Evolutionary conservation across 2,113 vertebrate genomes (phyloP).

Genomic region (Dicaeum eximium): DNA sequence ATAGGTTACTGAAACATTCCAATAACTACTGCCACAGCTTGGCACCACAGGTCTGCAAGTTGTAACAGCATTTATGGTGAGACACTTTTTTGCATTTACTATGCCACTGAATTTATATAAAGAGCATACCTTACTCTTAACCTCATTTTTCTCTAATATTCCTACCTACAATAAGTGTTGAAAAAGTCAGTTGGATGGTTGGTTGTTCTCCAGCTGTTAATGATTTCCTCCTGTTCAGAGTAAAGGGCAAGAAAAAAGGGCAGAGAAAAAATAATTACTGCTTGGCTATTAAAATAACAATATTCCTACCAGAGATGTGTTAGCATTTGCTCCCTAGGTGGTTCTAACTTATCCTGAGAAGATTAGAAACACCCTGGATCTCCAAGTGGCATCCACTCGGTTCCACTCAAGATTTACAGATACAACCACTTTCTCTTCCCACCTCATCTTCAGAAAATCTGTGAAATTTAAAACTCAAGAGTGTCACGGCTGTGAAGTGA

Average conservation of each 20-base stretch:
- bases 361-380: neutral
- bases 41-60: neutral
- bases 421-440: neutral
- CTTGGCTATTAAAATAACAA: slow-evolving; percentile 4
- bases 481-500: neutral
- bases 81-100: neutral
- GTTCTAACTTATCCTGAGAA: neutral
- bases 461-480: neutral
- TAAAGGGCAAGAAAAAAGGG: neutral
- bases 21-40: neutral
- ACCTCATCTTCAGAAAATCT: neutral
- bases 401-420: neutral
- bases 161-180: neutral
- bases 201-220: neutral
- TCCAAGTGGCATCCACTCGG: neutral
- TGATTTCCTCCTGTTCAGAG: neutral
- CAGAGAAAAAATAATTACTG: neutral
- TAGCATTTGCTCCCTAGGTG: neutral
- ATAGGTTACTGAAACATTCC: neutral
- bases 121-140: neutral
- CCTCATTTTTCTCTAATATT: neutral
- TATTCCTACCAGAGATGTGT: neutral
- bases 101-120: neutral
- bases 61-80: neutral
- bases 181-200: neutral